Conservation (phyloP, 2,888 invertebrate genomes). For the Lingula anatina region DNA sequence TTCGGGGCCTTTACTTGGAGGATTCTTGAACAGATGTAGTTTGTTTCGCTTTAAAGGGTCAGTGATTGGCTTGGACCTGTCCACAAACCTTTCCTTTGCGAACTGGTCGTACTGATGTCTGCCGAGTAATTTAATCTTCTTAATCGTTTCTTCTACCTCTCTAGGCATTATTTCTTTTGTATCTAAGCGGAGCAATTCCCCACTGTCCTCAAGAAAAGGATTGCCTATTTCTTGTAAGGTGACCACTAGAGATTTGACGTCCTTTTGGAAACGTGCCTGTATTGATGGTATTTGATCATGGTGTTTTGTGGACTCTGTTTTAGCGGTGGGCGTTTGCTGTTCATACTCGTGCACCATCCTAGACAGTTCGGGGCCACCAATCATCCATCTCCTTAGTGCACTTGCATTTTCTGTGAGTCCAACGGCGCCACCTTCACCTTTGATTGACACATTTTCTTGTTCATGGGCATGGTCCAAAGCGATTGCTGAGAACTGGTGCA, state of each 20-base stretch:
- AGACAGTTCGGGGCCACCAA: conserved; percentile 11
- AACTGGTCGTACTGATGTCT: too few relatives aligned
- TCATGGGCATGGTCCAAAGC: conserved; percentile 17
- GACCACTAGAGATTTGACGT: not conserved
- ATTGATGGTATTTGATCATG: not conserved
- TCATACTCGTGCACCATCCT: conserved; percentile 8
- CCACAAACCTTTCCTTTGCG: too few relatives aligned
- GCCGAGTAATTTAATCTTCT: too few relatives aligned
- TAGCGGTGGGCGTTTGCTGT: not conserved
- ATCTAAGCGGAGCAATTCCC: too few relatives aligned
- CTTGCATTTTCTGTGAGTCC: conserved; percentile 10
- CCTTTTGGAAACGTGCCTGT: not conserved
- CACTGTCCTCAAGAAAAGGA: not conserved
- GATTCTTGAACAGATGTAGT: too few relatives aligned
- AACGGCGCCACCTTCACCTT: conserved; percentile 14
- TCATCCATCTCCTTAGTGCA: conserved; percentile 11
- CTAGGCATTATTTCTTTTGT: too few relatives aligned
- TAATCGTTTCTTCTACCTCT: too few relatives aligned
- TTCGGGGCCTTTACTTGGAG: too few relatives aligned
- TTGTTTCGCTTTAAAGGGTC: too few relatives aligned
- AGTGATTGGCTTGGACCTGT: too few relatives aligned
- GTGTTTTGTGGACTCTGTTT: not conserved
- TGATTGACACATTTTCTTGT: conserved; percentile 11
- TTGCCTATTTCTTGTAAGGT: not conserved
- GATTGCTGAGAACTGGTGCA: conserved; percentile 8